Percentiles rank a stretch among this genome's conserved stretches.
Evolutionary conservation across 2,797 vertebrate genomes (phyloP).

Genomic region (Masticophis lateralis): DNA sequence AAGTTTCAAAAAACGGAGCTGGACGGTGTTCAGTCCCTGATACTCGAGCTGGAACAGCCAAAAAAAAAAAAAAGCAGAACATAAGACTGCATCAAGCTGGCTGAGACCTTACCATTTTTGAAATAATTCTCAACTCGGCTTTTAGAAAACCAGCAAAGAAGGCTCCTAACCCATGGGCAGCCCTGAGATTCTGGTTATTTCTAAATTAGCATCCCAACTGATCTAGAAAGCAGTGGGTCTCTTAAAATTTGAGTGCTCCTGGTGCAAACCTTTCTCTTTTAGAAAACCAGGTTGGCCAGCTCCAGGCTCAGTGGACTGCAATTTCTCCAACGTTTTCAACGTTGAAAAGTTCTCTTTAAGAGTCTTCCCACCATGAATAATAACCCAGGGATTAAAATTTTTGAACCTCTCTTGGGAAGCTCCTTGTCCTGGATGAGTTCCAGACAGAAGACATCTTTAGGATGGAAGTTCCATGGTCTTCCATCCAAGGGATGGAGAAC

Average conservation of each 20-base stretch:
- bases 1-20: conserved; percentile 85
- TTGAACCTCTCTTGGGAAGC: neutral
- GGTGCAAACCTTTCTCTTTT: neutral
- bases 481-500: neutral
- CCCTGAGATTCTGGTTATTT: neutral
- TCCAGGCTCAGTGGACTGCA: neutral
- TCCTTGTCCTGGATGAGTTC: neutral
- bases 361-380: neutral
- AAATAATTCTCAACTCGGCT: no score
- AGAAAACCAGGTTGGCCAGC: neutral
- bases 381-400: neutral
- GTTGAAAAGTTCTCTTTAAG: neutral
- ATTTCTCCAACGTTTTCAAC: neutral
- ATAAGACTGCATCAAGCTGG: neutral
- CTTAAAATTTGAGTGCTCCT: neutral
- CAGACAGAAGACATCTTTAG: neutral
- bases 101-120: no score
- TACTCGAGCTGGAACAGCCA: conserved; percentile 76
- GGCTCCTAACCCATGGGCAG: no score
- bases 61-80: neutral
- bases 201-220: neutral
- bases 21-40: conserved; percentile 76
- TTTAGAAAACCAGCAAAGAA: neutral
- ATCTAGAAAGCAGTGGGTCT: neutral
- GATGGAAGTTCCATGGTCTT: neutral